Evolutionary conservation across 1,140 invertebrate species (phyloP), one percentile per base, ranked within the genome.

Genomic region (Penaeus indicus): DNA sequence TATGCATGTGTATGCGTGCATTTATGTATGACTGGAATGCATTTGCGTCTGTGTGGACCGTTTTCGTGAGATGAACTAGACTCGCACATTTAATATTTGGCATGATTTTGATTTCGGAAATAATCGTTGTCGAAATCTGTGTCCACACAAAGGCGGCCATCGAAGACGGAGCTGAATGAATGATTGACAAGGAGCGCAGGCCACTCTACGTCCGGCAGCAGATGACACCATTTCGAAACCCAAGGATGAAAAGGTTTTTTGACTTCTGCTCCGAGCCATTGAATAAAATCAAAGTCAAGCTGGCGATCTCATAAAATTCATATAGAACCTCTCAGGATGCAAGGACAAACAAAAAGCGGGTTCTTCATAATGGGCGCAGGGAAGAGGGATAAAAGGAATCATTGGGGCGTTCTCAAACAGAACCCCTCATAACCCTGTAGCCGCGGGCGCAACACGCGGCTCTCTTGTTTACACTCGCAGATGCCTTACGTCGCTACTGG

Each of bases 291-390:
- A 69, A 86, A 69, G 85, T 62, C 61, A 79, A 67, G 63, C 62
- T 79, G 77, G 54, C 77, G 85, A 86, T 86, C 85, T 86, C 85
- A 86, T 86, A 86, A 86, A 86, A 86, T 86, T 86, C 85, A 86
- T 86, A 64, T 79, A 79, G 85, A 64, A 86, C 22, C 85, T 86
- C 85, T 86, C 77, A 86, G 85, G 63, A 81, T 79, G 77, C 78
- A 79, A 78, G 85, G 85, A 86, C 85, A 86, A 86, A 86, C 85
- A 86, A 67, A 79, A 79, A 86, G 85, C 81, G 85, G 81, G 85
- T 86, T 86, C 85, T 86, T 86, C 85, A 86, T 86, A 86, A 86
- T 86, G 78, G 85, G 85, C 63, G 64, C 77, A 42, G 62, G 78
- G 13, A 67, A 79, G 85, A 79, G 78, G 85, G 38, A 38, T 79